A percentile compares a stretch with the other conserved stretches of the same genome.
Evolutionary conservation across 30 jellyfish, hydroid and myxozoan species (phyloP).

Genomic region (Chironex yamaguchii): DNA sequence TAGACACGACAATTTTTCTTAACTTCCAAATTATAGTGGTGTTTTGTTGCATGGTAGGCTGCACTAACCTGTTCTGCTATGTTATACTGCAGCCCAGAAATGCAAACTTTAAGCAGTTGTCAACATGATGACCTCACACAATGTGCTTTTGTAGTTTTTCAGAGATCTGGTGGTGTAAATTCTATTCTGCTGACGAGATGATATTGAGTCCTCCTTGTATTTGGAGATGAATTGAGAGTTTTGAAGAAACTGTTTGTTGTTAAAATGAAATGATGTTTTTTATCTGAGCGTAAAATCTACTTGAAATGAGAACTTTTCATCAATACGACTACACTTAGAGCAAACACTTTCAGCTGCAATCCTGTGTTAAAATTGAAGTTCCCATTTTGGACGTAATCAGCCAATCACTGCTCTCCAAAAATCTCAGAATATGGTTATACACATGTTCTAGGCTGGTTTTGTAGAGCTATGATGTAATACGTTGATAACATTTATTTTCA

Average conservation of each 20-base stretch:
- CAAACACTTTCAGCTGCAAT: too few species aligned
- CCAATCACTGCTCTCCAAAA: slow-evolving; percentile 1
- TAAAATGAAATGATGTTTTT: background rate
- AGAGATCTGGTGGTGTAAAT: background rate
- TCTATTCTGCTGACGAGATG: background rate
- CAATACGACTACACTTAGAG: background rate
- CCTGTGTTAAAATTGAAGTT: too few species aligned
- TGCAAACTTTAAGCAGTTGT: background rate
- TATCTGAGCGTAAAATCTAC: background rate
- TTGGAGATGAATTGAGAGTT: background rate
- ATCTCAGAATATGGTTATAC: background rate
- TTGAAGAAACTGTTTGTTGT: background rate
- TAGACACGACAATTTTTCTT: background rate
- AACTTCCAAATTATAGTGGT: background rate
- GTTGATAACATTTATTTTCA: too few species aligned
- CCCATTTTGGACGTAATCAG: background rate
- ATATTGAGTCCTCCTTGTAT: background rate
- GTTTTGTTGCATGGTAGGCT: background rate
- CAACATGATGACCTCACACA: background rate
- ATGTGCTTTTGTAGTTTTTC: too few species aligned
- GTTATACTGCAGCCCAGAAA: background rate
- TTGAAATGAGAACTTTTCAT: too few species aligned
- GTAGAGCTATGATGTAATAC: too few species aligned
- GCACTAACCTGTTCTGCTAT: background rate
- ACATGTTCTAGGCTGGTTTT: background rate